Conservation (phyloP, 2,888 invertebrate species). For the Brenthis daphne region DNA sequence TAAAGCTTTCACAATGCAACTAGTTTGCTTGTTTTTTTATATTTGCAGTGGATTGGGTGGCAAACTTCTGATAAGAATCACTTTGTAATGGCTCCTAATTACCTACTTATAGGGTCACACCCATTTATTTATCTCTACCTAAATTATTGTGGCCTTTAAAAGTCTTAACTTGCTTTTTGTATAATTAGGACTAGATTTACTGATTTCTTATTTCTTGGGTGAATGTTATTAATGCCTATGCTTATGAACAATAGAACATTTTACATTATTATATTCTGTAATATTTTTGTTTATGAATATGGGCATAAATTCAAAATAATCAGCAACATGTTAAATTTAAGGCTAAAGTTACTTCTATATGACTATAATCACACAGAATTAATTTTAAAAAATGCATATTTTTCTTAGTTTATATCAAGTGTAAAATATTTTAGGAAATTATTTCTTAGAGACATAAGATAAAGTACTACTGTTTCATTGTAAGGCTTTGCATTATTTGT, state of each 20-base stretch:
- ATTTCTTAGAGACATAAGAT: slow-evolving; percentile 77
- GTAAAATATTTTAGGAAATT: slow-evolving; percentile 77
- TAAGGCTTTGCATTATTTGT: slow-evolving; percentile 63
- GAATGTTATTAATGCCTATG: slow-evolving; percentile 55
- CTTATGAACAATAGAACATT: slow-evolving; percentile 51
- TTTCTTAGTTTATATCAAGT: slow-evolving; percentile 69
- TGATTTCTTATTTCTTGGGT: slow-evolving; percentile 59
- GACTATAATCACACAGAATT: slow-evolving; percentile 51
- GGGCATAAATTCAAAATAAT: slow-evolving; percentile 52
- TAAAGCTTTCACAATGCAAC: slow-evolving; percentile 30
- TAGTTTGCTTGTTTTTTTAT: slow-evolving; percentile 25
- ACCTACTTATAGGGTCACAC: slow-evolving; percentile 66
- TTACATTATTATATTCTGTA: slow-evolving; percentile 31
- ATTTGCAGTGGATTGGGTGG: slow-evolving; percentile 68
- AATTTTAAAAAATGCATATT: slow-evolving; percentile 54
- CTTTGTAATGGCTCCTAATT: slow-evolving; percentile 61
- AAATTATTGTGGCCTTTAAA: slow-evolving; percentile 80
- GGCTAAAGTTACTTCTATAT: slow-evolving; percentile 51
- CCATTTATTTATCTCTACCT: slow-evolving; percentile 75
- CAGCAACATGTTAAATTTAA: slow-evolving; percentile 50
- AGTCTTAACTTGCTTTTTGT: slow-evolving; percentile 76
- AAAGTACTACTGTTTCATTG: slow-evolving; percentile 72
- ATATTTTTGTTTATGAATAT: slow-evolving; percentile 52
- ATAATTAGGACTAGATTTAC: slow-evolving; percentile 72
- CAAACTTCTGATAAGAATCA: slow-evolving; percentile 56